Base-by-base conservation (phyloP, 2,888 invertebrate species). In the Ormyrus nitidulus region DNA sequence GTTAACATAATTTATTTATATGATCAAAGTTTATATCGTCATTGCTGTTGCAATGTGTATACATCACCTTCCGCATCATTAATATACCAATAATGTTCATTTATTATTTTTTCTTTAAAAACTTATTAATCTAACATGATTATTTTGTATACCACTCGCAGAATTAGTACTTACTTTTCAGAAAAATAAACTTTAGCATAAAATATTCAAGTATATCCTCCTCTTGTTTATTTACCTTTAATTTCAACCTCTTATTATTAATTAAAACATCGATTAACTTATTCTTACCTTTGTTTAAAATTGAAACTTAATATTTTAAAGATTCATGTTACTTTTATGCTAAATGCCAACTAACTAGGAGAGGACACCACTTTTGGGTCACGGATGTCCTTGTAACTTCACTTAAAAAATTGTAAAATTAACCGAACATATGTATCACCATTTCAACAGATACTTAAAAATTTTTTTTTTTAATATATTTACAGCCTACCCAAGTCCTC, bases 101-200 rank as follows among this genome's bases (percentile, higher is more conserved):
- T 66, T 64, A 70, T 79, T 56, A 6, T 77, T 77, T 70, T 69
- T 69, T 54, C 9, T 56, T 46, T 65, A 58, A 61, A 19, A 66
- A 62, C 6, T 81, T 77, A 83, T 82, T 83, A 81, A 83, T 83
- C 80, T 77, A 85, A 77, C 74, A 83, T 84, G 83, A 84, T 85
- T 85, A 84, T 86, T 86, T 85, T 85, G 85, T 84, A 85, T 84
- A 85, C 81, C 82, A 77, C 79, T 83, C 81, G 82, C 81, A 73
- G 82, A 85, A 84, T 82, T 83, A 79, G 79, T 84, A 84, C 83
- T 86, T 86, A 85, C 84, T 84, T 85, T 84, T 82, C 84, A 84
- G 84, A 86, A 82, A 82, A 86, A 85, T 85, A 85, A 86, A 86
- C 83, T 85, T 84, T 85, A 85, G 84, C 82, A 84, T 84, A 83